Evolutionary conservation across 2,888 invertebrate genomes (phyloP).

Genomic region (Anorthoa munda): DNA sequence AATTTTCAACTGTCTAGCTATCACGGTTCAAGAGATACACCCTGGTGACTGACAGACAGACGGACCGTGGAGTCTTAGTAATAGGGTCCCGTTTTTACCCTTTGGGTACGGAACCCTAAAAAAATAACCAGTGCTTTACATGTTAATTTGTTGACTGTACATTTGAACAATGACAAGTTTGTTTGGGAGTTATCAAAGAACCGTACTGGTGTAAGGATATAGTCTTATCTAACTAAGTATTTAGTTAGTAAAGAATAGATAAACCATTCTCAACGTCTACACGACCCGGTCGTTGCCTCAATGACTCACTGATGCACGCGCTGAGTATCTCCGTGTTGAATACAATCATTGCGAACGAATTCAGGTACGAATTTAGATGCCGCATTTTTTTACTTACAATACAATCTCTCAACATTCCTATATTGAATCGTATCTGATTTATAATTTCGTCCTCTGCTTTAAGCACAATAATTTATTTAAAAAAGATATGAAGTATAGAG

Average conservation of each 20-base stretch:
- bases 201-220: conserved; percentile 5
- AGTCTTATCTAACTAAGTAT: conserved; percentile 47
- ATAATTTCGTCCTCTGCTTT: not conserved
- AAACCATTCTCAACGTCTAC: conserved; percentile 70
- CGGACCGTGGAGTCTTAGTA: no score
- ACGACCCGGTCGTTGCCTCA: conserved; percentile 79
- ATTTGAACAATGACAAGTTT: not conserved
- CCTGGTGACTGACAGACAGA: no score
- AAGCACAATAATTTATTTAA: not conserved
- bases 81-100: no score
- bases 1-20: no score
- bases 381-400: conserved; percentile 18
- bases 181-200: conserved; percentile 1
- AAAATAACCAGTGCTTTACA: no score
- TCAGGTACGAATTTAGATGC: conserved; percentile 68
- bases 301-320: conserved; percentile 80
- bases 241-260: conserved; percentile 67
- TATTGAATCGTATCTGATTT: not conserved
- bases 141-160: not conserved
- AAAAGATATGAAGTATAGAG: not conserved
- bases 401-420: not conserved
- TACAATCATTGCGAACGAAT: conserved; percentile 72
- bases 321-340: conserved; percentile 69
- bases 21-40: no score
- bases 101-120: no score